A percentile compares a stretch with the other conserved stretches of the same genome.
Evolutionary conservation across 2,113 vertebrate genomes (phyloP).

Genomic region (Rattus norvegicus): GRCr8 NC_086019.1:190485501-190486000

Average conservation of each 20-base stretch:
- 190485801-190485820: conserved; percentile 2
- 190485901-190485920: neutral
- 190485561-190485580: neutral
- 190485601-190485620: neutral
- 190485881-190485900: neutral
- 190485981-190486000: neutral
- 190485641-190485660: neutral
- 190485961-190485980: neutral
- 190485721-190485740: neutral
- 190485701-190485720: conserved; percentile 1
- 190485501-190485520: neutral
- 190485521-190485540: neutral
- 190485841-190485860: conserved; percentile 19
- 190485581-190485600: neutral
- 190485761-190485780: conserved; percentile 45
- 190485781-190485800: conserved; percentile 13
- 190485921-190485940: neutral
- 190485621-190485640: neutral
- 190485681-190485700: neutral
- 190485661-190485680: neutral
- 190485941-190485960: neutral
- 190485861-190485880: neutral
- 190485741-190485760: neutral
- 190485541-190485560: neutral
- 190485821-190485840: conserved; percentile 25